Percentiles rank a stretch among this genome's conserved stretches.
Conservation (phyloP, 1,140 invertebrate genomes). For the Harpegnathos saltator region DNA sequence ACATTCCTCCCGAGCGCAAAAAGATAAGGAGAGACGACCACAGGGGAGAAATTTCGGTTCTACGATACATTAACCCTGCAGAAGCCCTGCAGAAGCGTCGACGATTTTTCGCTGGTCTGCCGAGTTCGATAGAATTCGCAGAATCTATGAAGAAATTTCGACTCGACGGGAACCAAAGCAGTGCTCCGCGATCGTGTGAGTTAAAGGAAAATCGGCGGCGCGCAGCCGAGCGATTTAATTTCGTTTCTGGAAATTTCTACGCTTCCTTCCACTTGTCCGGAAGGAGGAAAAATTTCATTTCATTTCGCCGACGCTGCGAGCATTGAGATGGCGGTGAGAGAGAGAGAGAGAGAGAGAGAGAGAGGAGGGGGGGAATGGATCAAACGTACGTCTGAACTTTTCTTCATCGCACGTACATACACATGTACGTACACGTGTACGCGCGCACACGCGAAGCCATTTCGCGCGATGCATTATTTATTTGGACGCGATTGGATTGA, state of each 20-base stretch:
- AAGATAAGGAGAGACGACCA: no score
- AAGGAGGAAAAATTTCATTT: slow-evolving; percentile 18
- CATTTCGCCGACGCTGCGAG: slow-evolving; percentile 14
- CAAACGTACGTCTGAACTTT: slow-evolving; percentile 17
- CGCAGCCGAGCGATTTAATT: slow-evolving; percentile 26
- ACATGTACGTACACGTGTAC: not conserved
- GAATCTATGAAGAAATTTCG: not conserved
- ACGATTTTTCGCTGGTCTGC: no score
- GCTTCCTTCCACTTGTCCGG: not conserved
- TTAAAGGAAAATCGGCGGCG: slow-evolving; percentile 20
- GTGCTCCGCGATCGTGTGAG: not conserved
- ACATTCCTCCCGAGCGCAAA: no score
- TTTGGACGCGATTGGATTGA: slow-evolving; percentile 28
- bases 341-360: no score
- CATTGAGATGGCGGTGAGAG: no score
- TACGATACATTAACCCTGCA: no score
- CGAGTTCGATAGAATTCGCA: no score
- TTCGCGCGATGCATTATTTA: slow-evolving; percentile 34
- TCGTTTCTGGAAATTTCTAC: slow-evolving; percentile 17
- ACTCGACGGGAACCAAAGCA: slow-evolving; percentile 15
- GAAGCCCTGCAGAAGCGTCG: no score
- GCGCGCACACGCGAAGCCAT: not conserved
- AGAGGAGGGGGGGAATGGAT: no score
- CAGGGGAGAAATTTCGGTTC: no score
- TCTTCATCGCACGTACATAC: not conserved